Percentiles rank a stretch among this genome's conserved stretches.
Evolutionary conservation across 2,797 vertebrate species (phyloP).

Genomic region (Poecilia picta): DNA sequence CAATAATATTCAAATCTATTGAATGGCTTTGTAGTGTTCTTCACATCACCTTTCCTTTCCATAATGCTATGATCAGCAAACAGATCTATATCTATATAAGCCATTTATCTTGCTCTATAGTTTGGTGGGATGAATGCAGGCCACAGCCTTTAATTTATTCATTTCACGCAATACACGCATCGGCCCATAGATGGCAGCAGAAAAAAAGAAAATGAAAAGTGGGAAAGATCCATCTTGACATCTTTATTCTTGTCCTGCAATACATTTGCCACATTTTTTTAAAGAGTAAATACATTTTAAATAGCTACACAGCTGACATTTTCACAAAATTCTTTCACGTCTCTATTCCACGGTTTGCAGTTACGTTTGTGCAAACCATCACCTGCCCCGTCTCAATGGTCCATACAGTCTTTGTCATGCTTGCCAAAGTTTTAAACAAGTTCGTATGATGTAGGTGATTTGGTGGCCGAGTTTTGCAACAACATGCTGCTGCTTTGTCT

Average conservation of each 20-base stretch:
- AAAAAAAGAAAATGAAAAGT: conserved; percentile 6
- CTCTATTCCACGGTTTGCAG: conserved; percentile 63
- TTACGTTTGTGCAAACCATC: conserved; percentile 60
- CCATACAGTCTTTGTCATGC: conserved; percentile 61
- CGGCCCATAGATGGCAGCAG: conserved; percentile 64
- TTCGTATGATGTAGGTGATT: conserved; percentile 51
- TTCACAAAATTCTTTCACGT: conserved; percentile 57
- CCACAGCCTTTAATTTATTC: not conserved
- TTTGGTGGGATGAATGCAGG: not conserved
- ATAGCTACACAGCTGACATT: conserved; percentile 74
- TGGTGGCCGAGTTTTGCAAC: conserved; percentile 51
- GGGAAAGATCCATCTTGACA: conserved; percentile 62
- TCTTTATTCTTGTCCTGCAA: conserved; percentile 79
- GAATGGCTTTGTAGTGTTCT: not conserved
- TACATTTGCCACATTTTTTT: conserved; percentile 76
- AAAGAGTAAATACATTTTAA: conserved; percentile 81
- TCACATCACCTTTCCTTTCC: no score
- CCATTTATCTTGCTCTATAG: not conserved
- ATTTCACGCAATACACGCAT: not conserved
- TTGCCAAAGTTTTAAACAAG: conserved; percentile 48
- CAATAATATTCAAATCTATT: not conserved
- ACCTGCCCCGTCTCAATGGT: conserved; percentile 50
- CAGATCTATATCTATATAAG: not conserved
- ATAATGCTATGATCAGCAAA: not conserved
- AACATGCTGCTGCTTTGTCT: conserved; percentile 50